Base-by-base conservation (phyloP, 1,140 invertebrate species). In the Danaus melanippus region DNA sequence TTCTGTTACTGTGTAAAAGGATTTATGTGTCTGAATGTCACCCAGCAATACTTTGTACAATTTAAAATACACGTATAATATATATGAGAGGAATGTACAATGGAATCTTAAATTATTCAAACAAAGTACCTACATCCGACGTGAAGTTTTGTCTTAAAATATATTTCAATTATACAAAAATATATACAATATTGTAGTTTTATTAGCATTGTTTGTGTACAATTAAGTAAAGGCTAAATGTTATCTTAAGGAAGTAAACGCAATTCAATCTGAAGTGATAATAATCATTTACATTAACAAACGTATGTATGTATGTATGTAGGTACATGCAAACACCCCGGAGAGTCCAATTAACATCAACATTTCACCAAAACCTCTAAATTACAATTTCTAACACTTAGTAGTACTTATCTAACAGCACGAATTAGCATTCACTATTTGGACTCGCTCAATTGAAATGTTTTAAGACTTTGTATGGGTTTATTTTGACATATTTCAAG, bases 351-450 rank as follows among this genome's bases (percentile, higher is more conserved):
- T 63, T 63, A 62, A 63, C 50, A 39, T 32, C 39, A 51, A 52
- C 53, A 58, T 63, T 63, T 59, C 46, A 47, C 50, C 50, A 41
- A 53, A 63, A 63, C 53, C 53, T 53, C 61, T 59, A 63, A 59
- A 63, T 63, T 63, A 63, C 53, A 53, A 53, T 55, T 58, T 63
- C 56, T 63, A 62, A 63, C 61, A 63, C 61, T 58, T 59, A 58
- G 52, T 53, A 59, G 46, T 43, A 59, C 56, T 62, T 62, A 63
- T 63, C 61, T 63, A 58, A 63, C 49, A 56, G 44, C 56, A 63
- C 57, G 53, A 59, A 63, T 63, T 63, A 63, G 56, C 61, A 63
- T 63, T 53, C 46, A 51, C 52, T 39, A 59, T 63, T 63, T 52
- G 49, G 50, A 47, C 40, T 53, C 52, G 49, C 56, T 45, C 59